Evolutionary conservation across 2,888 invertebrate species (phyloP), one percentile per base, ranked within the genome.

Genomic region (Melitaea athalia): DNA sequence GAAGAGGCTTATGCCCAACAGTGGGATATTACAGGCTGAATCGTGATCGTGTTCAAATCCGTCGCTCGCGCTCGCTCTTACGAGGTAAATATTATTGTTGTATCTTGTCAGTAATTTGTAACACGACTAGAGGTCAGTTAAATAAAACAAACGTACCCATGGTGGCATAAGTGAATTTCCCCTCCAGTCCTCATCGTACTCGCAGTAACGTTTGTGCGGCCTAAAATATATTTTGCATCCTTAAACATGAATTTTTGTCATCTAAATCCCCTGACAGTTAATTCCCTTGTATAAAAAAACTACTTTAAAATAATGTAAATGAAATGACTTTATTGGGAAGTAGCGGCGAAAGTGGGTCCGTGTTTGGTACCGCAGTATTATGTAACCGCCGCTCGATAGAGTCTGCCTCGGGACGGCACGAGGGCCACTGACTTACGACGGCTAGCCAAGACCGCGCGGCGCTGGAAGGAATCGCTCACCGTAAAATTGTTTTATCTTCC

Each of bases 301-400:
- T 38, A 57, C n/a, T n/a, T 38, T n/a, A 6, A n/a, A 14, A 43
- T 17, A 42, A 7, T 63, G 15, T 43, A 10, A 24, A 62, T 47
- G 57, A 47, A 61, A 68, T 59, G 63, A 38, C 42, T 55, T 81
- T 70, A 70, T 79, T 81, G 76, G 77, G 76, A 79, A 81, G 78
- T 75, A 78, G 76, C 78, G 81, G 82, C 78, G 76, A 78, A 80
- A 82, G 78, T 79, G 76, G 76, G 79, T 78, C 77, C 79, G 81
- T 79, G 81, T 81, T 82, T 81, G 77, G 81, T 88, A 85, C 89
- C 90, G 90, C 90, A 90, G 89, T 89, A 81, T 89, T 90, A 90
- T 85, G 88, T 88, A 90, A 90, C 81, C 77, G 77, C 79, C 89
- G 90, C 85, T 89, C 89, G 86, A 89, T 89, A 88, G 81, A 81